Base-by-base conservation (phyloP, 2,888 invertebrate genomes). In the Aquatica leii region DNA sequence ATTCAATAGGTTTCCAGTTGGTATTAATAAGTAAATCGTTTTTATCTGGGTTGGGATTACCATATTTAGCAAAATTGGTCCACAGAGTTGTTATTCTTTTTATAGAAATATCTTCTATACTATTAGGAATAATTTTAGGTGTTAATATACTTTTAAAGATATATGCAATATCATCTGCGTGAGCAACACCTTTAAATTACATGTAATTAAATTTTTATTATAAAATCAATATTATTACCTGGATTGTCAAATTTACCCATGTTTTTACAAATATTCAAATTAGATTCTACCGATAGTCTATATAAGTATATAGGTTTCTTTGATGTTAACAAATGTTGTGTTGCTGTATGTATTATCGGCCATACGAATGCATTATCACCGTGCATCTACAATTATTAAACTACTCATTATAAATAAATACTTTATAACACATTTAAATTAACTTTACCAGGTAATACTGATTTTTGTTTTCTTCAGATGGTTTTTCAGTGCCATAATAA, bases 391-490 rank as follows among this genome's bases (percentile, higher is more conserved):
- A 46, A 43, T 43, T 43, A 6, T 37, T 6, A 37, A 17, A 46
- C 15, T 2, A 17, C 18, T 18, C 15, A 2, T 18, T n/a, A n/a
- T n/a, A n/a, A n/a, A n/a, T n/a, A n/a, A n/a, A 2, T 43, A 6
- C 1, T 3, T 20, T 2, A 56, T 11, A 14, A 21, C 14, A 5
- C 1, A n/a, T n/a, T n/a, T n/a, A 14, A 24, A 24, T n/a, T 37
- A 40, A 11, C 12, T 12, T 46, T 71, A 78, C 78, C 71, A 67
- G 56, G 66, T 76, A 76, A 49, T 80, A 81, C 21, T 81, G 80
- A 1, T 74, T 71, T 4, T 43, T 65, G 35, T 72, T 69, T 18
- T 64, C 70, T 49, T 73, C 71, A 9, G 67, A 61, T 11, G 71
- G 71, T 54, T 71, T 65, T 12, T 67, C 65, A 24, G 68, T 67